Conservation (phyloP, 2,113 vertebrate species). For the Cyprinodon brontotheroides region DNA sequence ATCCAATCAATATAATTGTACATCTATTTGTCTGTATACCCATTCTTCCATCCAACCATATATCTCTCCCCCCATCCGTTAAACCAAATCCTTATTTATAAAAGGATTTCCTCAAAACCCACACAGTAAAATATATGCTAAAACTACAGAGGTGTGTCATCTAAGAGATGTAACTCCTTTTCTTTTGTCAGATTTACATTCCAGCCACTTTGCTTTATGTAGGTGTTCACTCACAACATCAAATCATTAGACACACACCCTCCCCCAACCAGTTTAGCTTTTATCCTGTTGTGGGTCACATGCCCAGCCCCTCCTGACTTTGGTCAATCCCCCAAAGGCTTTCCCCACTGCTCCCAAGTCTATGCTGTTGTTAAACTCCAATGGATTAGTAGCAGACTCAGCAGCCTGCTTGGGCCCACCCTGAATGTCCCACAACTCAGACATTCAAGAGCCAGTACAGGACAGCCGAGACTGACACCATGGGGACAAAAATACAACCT, state of each 20-base stretch:
- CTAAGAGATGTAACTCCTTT: not conserved
- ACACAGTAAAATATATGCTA: not conserved
- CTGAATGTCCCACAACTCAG: conserved; percentile 53
- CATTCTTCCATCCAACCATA: too few relatives aligned
- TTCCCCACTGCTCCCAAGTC: conserved; percentile 55
- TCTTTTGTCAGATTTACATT: not conserved
- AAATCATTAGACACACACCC: conserved; percentile 15
- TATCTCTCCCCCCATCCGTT: too few relatives aligned
- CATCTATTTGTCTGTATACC: too few relatives aligned
- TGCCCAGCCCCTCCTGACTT: conserved; percentile 75
- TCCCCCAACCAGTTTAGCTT: conserved; percentile 57
- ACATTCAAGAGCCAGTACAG: conserved; percentile 27
- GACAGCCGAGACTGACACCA: conserved; percentile 3
- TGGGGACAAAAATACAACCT: conserved; percentile 8
- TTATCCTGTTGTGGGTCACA: conserved; percentile 66
- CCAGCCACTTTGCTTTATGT: conserved; percentile 41
- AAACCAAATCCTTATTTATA: too few relatives aligned
- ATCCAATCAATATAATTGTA: too few relatives aligned
- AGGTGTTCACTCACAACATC: conserved; percentile 27
- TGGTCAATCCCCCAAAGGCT: conserved; percentile 65
- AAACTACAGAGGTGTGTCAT: not conserved
- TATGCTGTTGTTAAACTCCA: conserved; percentile 73
- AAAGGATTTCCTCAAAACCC: not conserved
- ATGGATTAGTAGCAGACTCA: conserved; percentile 77
- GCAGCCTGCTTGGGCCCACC: conserved; percentile 45